Evolutionary conservation across 2,113 vertebrate genomes (phyloP).

Genomic region (Noturus placidus): DNA sequence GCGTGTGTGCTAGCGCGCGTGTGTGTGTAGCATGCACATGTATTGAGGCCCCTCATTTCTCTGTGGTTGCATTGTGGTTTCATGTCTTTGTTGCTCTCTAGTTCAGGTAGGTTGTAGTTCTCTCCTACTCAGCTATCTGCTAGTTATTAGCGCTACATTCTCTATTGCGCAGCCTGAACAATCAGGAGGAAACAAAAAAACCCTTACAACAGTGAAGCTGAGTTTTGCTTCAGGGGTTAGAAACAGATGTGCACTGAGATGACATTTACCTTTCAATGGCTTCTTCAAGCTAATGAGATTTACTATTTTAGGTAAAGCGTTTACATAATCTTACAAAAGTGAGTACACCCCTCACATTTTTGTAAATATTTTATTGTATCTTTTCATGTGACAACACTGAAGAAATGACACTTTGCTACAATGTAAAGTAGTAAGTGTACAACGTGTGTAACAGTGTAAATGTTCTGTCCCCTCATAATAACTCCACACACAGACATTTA

Average conservation of each 20-base stretch:
- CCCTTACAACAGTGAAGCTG: neutral
- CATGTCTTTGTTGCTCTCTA: conserved; percentile 30
- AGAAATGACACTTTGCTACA: no score
- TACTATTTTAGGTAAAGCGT: no score
- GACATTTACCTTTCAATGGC: no score
- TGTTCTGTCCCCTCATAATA: no score
- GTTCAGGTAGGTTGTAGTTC: conserved; percentile 39
- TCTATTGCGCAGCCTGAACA: neutral
- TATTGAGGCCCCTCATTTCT: conserved; percentile 33
- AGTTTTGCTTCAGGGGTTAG: neutral
- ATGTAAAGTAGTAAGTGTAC: no score
- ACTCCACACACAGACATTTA: no score
- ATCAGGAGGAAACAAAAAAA: neutral
- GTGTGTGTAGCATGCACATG: conserved; percentile 11
- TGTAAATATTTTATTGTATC: no score
- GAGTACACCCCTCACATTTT: no score
- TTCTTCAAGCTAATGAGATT: no score
- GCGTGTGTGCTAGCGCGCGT: neutral
- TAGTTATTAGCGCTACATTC: neutral
- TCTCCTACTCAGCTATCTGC: conserved; percentile 1
- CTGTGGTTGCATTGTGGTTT: conserved; percentile 48
- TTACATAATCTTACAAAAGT: no score
- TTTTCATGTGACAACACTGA: no score
- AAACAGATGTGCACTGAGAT: neutral
- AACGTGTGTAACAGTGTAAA: no score